These are phyloP conservation scores for Hemicrepidius hirtus DNA, from an alignment of 2,888 invertebrate species.

Conservation along the genomic window DNA sequence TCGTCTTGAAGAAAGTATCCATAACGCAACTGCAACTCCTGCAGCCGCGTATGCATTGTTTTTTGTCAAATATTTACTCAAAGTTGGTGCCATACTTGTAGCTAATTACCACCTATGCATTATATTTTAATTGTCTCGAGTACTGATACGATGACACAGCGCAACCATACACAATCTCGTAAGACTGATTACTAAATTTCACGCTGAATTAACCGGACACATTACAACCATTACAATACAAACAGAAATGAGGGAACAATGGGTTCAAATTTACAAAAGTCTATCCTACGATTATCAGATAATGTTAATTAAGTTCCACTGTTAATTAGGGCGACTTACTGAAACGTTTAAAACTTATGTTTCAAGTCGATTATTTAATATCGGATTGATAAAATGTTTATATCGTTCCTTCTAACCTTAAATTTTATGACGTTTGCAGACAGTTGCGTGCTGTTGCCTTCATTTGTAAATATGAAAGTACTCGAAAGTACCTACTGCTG, in stretches of 20 bases:
- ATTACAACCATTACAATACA: conserved; percentile 5
- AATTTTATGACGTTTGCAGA: too few relatives aligned
- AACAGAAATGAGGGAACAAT: conserved; percentile 5
- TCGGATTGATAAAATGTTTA: too few relatives aligned
- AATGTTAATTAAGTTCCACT: neutral
- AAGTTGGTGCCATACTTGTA: conserved; percentile 82
- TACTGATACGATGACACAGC: conserved; percentile 5
- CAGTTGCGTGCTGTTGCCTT: too few relatives aligned
- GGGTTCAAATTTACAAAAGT: neutral
- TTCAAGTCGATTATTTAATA: too few relatives aligned
- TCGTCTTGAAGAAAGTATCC: conserved; percentile 76
- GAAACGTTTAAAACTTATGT: too few relatives aligned
- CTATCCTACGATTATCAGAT: neutral
- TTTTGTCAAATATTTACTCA: conserved; percentile 84
- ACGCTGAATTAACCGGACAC: neutral
- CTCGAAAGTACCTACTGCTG: too few relatives aligned
- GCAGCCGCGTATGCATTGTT: conserved; percentile 79
- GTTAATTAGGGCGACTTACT: neutral
- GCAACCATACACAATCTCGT: neutral
- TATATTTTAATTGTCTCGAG: neutral
- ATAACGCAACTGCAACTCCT: conserved; percentile 78
- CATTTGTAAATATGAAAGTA: too few relatives aligned
- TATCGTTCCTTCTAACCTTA: too few relatives aligned
- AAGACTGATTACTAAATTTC: neutral
- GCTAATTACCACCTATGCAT: conserved; percentile 24